These are phyloP conservation scores for Andrena bucephala DNA, from an alignment of 2,888 invertebrate species.

Conservation along the genomic window DNA sequence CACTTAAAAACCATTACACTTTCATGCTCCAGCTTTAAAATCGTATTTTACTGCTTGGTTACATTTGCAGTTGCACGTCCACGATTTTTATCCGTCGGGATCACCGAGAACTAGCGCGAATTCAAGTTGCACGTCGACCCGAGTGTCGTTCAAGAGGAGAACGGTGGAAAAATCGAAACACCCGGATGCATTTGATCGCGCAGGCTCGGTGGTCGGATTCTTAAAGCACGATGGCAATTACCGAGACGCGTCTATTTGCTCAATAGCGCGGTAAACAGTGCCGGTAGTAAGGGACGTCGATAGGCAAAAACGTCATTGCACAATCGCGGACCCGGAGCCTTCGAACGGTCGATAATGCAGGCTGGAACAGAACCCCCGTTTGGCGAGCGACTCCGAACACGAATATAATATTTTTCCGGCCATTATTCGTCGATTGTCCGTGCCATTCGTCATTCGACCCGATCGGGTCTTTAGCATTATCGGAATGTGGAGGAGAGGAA, in stretches of 20 bases:
- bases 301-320: constrained; percentile 23
- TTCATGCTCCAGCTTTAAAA: neutral
- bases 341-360: constrained; percentile 1
- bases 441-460: neutral
- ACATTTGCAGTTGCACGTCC: neutral
- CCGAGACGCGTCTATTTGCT: constrained; percentile 10
- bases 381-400: neutral
- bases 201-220: constrained; percentile 3
- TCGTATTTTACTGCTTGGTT: neutral
- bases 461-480: neutral
- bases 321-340: constrained; percentile 1
- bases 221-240: neutral
- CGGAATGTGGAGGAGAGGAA: neutral
- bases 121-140: constrained; percentile 3
- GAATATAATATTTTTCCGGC: neutral
- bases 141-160: neutral
- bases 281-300: neutral
- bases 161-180: neutral
- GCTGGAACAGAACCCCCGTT: neutral
- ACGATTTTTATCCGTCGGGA: neutral
- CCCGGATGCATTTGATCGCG: neutral
- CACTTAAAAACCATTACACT: neutral
- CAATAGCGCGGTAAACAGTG: constrained; percentile 11
- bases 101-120: constrained; percentile 1
- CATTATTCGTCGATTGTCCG: neutral